Percentiles rank a stretch among this genome's conserved stretches.
phyloP scores from a whole-genome alignment of 2,113 vertebrate genomes.

The Motacilla alba region DNA sequence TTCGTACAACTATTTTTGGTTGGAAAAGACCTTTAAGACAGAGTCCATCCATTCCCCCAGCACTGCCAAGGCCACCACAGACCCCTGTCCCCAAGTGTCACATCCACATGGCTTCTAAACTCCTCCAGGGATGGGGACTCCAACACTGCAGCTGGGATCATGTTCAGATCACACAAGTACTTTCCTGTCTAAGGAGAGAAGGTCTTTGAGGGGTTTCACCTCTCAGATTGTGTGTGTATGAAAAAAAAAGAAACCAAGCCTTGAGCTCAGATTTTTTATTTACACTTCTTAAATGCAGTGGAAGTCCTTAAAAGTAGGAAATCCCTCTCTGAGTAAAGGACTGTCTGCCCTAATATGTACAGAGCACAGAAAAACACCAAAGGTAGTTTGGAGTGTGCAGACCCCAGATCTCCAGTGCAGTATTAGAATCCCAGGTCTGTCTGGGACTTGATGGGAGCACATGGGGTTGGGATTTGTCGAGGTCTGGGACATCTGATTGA shows the following conservation, averaged over 20 bases:
- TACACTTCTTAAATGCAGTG: neutral
- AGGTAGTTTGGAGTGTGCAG: neutral
- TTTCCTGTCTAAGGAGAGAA: neutral
- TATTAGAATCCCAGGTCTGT: neutral
- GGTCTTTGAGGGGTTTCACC: neutral
- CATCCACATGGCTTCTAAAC: neutral
- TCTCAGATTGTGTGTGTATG: neutral
- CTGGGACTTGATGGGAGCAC: neutral
- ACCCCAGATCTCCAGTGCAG: neutral
- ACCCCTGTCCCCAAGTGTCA: accelerated
- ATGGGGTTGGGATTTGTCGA: neutral
- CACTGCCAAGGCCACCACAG: no score
- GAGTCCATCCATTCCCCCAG: neutral
- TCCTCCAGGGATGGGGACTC: neutral
- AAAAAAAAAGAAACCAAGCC: neutral
- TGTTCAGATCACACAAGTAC: accelerated
- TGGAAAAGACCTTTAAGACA: neutral
- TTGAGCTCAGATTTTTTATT: neutral
- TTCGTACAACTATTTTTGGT: neutral
- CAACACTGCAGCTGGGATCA: neutral
- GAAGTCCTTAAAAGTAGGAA: neutral
- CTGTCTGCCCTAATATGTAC: accelerated
- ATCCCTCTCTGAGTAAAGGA: neutral
- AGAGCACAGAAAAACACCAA: neutral
- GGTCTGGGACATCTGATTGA: accelerated